Conservation (phyloP, 2,888 invertebrate genomes). For the Cephus pulcher region DNA sequence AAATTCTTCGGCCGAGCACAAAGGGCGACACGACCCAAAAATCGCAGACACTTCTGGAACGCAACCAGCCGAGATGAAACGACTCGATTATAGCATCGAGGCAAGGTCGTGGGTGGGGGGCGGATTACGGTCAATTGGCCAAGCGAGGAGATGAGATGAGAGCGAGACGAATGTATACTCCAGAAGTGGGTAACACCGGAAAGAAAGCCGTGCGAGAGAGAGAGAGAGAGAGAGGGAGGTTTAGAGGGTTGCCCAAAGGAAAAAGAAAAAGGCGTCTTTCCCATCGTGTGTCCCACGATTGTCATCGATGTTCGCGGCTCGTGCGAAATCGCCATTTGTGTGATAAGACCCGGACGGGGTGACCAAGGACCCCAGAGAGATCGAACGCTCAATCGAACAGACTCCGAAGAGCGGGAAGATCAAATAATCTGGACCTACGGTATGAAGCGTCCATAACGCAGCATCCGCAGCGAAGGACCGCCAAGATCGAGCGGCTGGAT, state of each 20-base stretch:
- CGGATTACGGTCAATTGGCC: slow-evolving; percentile 29
- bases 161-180: slow-evolving; percentile 9
- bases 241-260: not conserved
- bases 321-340: not conserved
- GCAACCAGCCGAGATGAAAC: slow-evolving; percentile 19
- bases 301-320: not conserved
- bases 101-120: slow-evolving; percentile 8
- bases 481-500: not conserved
- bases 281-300: not conserved
- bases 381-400: no score
- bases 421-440: no score
- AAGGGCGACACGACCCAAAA: slow-evolving; percentile 14
- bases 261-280: not conserved
- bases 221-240: slow-evolving; percentile 9
- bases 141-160: slow-evolving; percentile 10
- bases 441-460: no score
- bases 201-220: slow-evolving; percentile 6
- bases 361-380: not conserved
- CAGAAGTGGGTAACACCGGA: not conserved
- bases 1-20: slow-evolving; percentile 2
- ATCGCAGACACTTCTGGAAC: slow-evolving; percentile 19
- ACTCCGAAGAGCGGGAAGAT: no score
- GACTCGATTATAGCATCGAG: slow-evolving; percentile 27
- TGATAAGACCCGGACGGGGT: not conserved
- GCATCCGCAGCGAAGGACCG: not conserved